Base-by-base conservation (phyloP, 1,140 invertebrate species). In the Sycophila sp. region DNA sequence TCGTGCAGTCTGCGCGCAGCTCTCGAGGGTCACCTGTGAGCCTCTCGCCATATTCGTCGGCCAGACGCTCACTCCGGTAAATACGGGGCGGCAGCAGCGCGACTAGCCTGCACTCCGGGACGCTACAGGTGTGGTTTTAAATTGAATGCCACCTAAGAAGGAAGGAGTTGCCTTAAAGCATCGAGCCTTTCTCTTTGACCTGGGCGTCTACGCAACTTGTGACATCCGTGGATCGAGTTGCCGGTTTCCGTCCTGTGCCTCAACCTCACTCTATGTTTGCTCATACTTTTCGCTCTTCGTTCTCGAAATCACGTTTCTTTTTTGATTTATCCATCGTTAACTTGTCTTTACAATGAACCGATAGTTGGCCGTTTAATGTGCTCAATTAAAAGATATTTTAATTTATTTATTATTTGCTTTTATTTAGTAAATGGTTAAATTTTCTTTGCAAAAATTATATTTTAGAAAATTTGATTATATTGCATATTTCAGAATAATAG, bases 111-210 rank as follows among this genome's bases (percentile, higher is more conserved):
- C n/a, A 55, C 11, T 28, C 13, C 36, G n/a, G 32, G 30, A 63
- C 32, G 36, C 69, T 42, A 71, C 69, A 71, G 62, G 69, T 66
- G 62, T 60, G 59, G 34, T 66, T 71, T 65, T 51, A 59, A 65
- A 66, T 65, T 66, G 69, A 66, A 66, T 58, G 36, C 10, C 36
- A 7, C 13, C 26, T 17, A 22, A 34, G 22, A 30, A 32, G 51
- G 15, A 65, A 47, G 49, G 24, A 53, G 45, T 40, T 26, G 30
- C 38, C 59, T 55, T 70, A 64, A 70, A 36, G 53, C 36, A 30
- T 47, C 58, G 49, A 70, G 69, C 69, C 53, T 56, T 70, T 70
- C 69, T 64, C 60, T 70, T 70, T 70, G 60, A 64, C 69, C 58
- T 13, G 28, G 30, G 32, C 40, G 40, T 4, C 15, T 8, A 42